phyloP scores from a whole-genome alignment of 2,797 vertebrate genomes.

The Yasuhikotakia modesta region DNA sequence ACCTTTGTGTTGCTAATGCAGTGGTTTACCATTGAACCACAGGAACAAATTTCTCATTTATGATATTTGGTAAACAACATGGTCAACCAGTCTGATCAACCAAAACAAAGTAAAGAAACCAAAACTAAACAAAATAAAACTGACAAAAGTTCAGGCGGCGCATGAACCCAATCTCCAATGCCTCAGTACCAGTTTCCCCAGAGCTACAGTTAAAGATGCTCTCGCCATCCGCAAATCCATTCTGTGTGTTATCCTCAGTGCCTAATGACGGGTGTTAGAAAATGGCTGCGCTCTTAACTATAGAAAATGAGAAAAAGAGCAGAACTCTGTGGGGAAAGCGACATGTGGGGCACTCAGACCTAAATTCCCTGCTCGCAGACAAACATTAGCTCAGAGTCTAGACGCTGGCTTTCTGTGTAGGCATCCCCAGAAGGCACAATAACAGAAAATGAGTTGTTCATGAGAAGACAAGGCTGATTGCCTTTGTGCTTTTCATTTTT shows the following conservation, averaged over 20 bases:
- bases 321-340: constrained; percentile 36
- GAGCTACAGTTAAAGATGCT: constrained; percentile 37
- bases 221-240: constrained; percentile 14
- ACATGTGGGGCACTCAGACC: constrained; percentile 7
- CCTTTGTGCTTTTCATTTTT: constrained; percentile 44
- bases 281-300: constrained; percentile 23
- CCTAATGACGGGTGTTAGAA: constrained; percentile 37
- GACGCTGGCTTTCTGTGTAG: constrained; percentile 36
- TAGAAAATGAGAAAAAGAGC: constrained; percentile 31
- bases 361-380: constrained; percentile 43
- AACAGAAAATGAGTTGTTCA: constrained; percentile 44
- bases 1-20: no score
- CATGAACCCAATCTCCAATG: not conserved
- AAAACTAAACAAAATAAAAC: not conserved
- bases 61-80: constrained; percentile 6
- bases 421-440: constrained; percentile 47
- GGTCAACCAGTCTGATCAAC: constrained; percentile 8
- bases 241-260: constrained; percentile 15
- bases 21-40: no score
- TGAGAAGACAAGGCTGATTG: constrained; percentile 47
- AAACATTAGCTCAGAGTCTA: constrained; percentile 53
- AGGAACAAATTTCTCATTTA: not conserved
- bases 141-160: constrained; percentile 9
- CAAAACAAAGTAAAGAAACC: not conserved
- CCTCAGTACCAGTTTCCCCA: not conserved